phyloP scores from a whole-genome alignment of 2,113 vertebrate species.

The Cnemophilus loriae region DNA sequence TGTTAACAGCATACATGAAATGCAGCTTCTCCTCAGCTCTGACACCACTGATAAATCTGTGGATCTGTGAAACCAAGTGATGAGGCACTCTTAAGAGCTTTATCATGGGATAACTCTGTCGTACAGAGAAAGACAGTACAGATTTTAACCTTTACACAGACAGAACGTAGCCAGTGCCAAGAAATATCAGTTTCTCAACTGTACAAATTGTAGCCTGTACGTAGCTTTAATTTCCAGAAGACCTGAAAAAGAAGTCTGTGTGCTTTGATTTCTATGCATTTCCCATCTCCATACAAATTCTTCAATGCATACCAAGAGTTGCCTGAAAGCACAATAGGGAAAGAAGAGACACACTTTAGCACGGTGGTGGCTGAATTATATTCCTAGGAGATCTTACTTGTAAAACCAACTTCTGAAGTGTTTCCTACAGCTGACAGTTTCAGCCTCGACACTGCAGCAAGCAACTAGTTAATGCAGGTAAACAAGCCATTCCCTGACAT shows the following conservation, averaged over 20 bases:
- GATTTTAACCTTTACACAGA: background rate
- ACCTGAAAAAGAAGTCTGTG: background rate
- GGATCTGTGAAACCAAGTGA: background rate
- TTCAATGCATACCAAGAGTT: background rate
- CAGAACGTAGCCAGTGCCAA: background rate
- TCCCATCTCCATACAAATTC: background rate
- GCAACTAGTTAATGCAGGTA: background rate
- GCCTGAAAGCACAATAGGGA: background rate
- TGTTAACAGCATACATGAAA: background rate
- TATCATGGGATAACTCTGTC: background rate
- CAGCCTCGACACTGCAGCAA: background rate
- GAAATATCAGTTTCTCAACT: background rate
- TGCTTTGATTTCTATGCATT: background rate
- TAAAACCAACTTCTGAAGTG: background rate
- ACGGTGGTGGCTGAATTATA: background rate
- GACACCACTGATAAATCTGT: background rate
- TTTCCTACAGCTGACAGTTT: background rate
- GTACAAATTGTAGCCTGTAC: background rate
- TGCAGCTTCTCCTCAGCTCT: background rate
- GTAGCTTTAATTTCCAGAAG: background rate
- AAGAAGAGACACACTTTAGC: background rate
- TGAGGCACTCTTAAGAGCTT: background rate
- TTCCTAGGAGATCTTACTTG: fast-evolving
- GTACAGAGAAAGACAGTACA: background rate
- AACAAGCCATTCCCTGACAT: background rate